These are phyloP conservation scores for Coptodon bakossiorum DNA, from an alignment of 2,113 vertebrate genomes.

Conservation along the genomic window DNA sequence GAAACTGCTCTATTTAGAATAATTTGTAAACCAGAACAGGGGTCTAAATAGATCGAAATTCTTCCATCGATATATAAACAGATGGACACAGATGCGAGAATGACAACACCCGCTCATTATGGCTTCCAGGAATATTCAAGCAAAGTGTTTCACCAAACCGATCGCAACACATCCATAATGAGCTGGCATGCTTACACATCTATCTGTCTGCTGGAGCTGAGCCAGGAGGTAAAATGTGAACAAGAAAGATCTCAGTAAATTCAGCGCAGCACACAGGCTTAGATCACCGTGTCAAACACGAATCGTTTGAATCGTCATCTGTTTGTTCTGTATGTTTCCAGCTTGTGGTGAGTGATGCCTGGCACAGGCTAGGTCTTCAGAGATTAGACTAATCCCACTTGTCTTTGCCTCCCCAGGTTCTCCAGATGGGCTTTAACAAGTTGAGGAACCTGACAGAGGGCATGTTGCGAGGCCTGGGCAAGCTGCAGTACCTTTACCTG, in stretches of 20 bases:
- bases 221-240: slow-evolving; percentile 39
- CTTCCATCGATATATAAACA: neutral
- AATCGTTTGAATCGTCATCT: slow-evolving; percentile 27
- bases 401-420: slow-evolving; percentile 62
- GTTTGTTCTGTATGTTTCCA: slow-evolving; percentile 38
- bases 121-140: slow-evolving; percentile 10
- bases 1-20: neutral
- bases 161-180: slow-evolving; percentile 25
- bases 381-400: slow-evolving; percentile 67
- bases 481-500: slow-evolving; percentile 97
- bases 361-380: slow-evolving; percentile 12
- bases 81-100: neutral
- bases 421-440: slow-evolving; percentile 72
- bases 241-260: slow-evolving; percentile 30
- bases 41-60: neutral
- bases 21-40: neutral
- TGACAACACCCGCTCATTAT: neutral
- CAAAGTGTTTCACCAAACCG: slow-evolving; percentile 16
- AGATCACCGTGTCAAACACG: slow-evolving; percentile 49
- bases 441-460: slow-evolving; percentile 94
- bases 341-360: slow-evolving; percentile 23
- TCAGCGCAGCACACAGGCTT: slow-evolving; percentile 14
- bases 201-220: slow-evolving; percentile 3
- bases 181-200: slow-evolving; percentile 29
- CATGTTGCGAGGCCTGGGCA: slow-evolving; percentile 89